A percentile compares a stretch with the other conserved stretches of the same genome.
phyloP scores from a whole-genome alignment of 2,797 vertebrate genomes.

The Cephalopachus bancanus region DNA sequence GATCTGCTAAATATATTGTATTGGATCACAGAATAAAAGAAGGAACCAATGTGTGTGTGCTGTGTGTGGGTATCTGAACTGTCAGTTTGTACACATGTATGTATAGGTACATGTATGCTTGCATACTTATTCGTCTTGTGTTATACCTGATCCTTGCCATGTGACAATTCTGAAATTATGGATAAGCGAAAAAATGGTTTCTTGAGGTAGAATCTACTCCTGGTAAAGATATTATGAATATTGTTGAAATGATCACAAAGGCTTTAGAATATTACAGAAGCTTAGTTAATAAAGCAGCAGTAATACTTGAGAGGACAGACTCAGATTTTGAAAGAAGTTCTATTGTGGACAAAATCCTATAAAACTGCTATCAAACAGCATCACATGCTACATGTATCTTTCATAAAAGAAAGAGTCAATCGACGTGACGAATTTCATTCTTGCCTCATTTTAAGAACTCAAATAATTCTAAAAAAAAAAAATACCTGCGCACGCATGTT shows the following conservation, averaged over 20 bases:
- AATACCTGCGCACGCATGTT: too few species aligned
- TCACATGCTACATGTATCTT: background rate
- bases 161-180: conserved; percentile 35
- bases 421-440: background rate
- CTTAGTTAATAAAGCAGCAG: background rate
- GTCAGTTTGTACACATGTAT: background rate
- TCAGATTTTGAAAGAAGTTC: background rate
- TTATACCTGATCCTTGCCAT: background rate
- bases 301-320: background rate
- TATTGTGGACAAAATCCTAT: background rate
- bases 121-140: background rate
- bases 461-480: too few species aligned
- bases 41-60: background rate
- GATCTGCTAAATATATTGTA: conserved; percentile 46
- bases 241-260: background rate
- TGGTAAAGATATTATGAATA: background rate
- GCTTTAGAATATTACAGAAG: background rate
- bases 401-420: background rate
- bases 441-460: background rate
- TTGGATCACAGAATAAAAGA: background rate
- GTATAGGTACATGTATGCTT: background rate
- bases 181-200: background rate
- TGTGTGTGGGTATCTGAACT: too few species aligned
- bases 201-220: background rate
- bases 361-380: background rate